phyloP scores from a whole-genome alignment of 2,113 vertebrate species.

The Calyptomena viridis region DNA sequence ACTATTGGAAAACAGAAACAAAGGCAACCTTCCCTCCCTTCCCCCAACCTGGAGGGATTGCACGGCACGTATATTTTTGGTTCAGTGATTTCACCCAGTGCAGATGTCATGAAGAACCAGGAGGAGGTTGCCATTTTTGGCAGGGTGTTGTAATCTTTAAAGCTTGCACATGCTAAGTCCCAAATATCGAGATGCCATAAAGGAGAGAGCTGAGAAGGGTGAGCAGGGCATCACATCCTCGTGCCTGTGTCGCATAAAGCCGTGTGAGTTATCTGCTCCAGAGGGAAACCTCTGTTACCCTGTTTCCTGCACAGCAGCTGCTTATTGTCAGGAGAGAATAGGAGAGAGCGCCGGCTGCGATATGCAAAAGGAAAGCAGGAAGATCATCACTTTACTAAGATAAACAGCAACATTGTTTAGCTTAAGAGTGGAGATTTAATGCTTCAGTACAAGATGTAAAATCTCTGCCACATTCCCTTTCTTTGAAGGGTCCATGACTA shows the following conservation, averaged over 20 bases:
- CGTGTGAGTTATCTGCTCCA: background rate
- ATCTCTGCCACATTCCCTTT: background rate
- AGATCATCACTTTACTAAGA: constrained; percentile 55
- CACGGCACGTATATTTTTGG: background rate
- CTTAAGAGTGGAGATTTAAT: constrained; percentile 25
- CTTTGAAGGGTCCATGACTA: background rate
- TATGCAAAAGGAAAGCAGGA: constrained; percentile 22
- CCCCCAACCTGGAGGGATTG: background rate
- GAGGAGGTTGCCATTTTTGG: constrained; percentile 30
- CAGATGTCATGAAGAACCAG: background rate
- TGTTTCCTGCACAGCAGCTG: constrained; percentile 36
- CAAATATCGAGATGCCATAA: background rate
- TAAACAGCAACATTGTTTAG: constrained; percentile 48
- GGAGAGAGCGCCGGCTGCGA: background rate
- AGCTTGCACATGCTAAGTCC: background rate
- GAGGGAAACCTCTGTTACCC: constrained; percentile 24
- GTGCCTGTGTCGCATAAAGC: background rate
- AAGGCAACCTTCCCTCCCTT: background rate
- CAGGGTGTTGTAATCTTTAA: background rate
- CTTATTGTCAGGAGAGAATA: constrained; percentile 40
- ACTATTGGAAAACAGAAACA: background rate
- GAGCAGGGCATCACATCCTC: background rate
- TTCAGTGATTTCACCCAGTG: constrained; percentile 20
- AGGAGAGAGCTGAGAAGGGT: background rate
- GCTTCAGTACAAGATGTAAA: background rate